Conservation (phyloP, 2,113 vertebrate species). For the Nicator chloris region DNA sequence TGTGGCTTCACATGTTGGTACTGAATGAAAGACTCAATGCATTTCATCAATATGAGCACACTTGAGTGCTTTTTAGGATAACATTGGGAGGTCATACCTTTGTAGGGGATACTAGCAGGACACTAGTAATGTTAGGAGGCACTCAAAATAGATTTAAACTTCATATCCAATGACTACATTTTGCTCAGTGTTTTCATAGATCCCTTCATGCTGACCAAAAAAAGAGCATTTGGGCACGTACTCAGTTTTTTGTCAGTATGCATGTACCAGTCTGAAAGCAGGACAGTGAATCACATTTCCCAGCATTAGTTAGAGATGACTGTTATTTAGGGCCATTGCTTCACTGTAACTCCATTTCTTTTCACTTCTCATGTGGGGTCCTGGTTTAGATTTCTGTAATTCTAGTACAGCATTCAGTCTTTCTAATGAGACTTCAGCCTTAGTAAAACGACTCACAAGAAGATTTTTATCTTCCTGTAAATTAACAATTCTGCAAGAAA, state of each 20-base stretch:
- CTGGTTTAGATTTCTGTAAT: neutral
- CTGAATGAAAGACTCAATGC: neutral
- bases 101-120: neutral
- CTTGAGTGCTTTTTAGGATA: neutral
- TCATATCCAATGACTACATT: neutral
- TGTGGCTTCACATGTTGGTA: neutral
- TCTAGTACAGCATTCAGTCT: neutral
- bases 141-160: neutral
- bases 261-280: neutral
- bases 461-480: conserved; percentile 43
- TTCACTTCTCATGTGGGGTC: neutral
- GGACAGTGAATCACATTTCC: neutral
- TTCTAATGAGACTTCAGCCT: neutral
- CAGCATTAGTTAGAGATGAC: neutral
- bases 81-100: neutral
- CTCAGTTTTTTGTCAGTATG: neutral
- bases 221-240: neutral
- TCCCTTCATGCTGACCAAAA: neutral
- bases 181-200: neutral
- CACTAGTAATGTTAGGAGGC: neutral
- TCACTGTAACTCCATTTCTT: neutral
- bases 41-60: neutral
- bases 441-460: neutral
- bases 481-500: conserved; percentile 22
- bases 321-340: neutral